These are phyloP conservation scores for Agrochola litura DNA, from an alignment of 2,888 invertebrate genomes.

Conservation along the genomic window DNA sequence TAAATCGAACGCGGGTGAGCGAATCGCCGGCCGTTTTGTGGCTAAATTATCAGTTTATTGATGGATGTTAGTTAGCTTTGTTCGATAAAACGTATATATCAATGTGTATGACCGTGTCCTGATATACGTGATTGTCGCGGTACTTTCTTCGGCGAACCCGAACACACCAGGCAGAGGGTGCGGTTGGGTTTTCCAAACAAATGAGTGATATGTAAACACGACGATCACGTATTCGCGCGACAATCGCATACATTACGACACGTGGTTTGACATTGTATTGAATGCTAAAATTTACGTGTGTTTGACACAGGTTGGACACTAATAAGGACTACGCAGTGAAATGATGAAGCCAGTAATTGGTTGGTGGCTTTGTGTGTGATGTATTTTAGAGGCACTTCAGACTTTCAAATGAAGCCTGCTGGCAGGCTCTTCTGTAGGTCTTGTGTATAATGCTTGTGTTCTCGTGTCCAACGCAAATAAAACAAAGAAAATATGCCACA, in stretches of 20 bases:
- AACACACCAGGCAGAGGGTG: no score
- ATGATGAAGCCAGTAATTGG: neutral
- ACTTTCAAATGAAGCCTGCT: neutral
- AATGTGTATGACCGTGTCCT: neutral
- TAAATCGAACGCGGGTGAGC: constrained; percentile 12
- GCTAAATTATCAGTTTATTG: constrained; percentile 18
- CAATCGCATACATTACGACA: neutral
- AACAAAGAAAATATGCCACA: constrained; percentile 54
- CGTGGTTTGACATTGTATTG: neutral
- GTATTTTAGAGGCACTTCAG: neutral
- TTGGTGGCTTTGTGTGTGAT: neutral
- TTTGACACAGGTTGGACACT: neutral
- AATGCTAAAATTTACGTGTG: neutral
- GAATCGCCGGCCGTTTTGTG: neutral
- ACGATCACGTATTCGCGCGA: no score
- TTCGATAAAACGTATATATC: neutral
- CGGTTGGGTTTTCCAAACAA: neutral
- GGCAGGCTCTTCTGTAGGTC: neutral
- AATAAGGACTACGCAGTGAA: neutral
- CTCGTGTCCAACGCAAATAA: constrained; percentile 4
- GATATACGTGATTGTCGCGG: neutral
- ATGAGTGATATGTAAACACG: neutral
- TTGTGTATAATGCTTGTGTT: neutral
- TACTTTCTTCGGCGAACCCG: neutral
- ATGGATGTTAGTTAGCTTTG: neutral